A percentile compares a stretch with the other conserved stretches of the same genome.
These are phyloP conservation scores for Lethocerus indicus DNA, from an alignment of 1,140 invertebrate genomes.

Conservation along the genomic window DNA sequence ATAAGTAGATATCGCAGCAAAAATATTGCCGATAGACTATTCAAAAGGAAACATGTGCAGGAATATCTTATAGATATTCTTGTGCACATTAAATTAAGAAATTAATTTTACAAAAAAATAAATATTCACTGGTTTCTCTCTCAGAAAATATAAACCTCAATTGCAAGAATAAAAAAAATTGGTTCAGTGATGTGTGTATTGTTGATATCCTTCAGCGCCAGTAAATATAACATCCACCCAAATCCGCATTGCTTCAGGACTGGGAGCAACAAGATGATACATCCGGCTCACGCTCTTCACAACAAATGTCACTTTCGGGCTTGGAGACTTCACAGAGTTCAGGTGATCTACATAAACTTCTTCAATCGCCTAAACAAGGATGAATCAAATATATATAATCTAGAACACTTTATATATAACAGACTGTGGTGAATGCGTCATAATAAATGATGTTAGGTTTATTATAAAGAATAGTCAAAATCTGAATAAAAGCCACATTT, in stretches of 20 bases:
- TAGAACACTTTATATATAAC: not conserved
- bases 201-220: constrained; percentile 70
- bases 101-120: not conserved
- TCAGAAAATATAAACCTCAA: not conserved
- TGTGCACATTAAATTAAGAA: not conserved
- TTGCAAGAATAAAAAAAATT: not conserved
- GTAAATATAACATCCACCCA: constrained; percentile 95
- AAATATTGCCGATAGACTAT: too few species aligned
- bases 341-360: constrained; percentile 94
- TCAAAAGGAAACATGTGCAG: not conserved
- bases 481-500: too few species aligned
- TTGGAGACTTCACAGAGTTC: constrained; percentile 79
- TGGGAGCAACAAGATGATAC: constrained; percentile 85
- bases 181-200: constrained; percentile 23
- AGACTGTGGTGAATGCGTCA: too few species aligned
- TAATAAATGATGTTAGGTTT: too few species aligned
- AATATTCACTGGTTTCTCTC: not conserved
- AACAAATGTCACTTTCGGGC: constrained; percentile 81
- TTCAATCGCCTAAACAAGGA: constrained; percentile 62
- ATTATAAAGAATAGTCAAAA: too few species aligned
- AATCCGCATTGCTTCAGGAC: constrained; percentile 83
- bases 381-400: not conserved
- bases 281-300: constrained; percentile 84
- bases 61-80: not conserved
- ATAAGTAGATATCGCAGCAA: too few species aligned